A percentile compares a stretch with the other conserved stretches of the same genome.
phyloP scores from a whole-genome alignment of 1,140 invertebrate genomes.

The Lycorma delicatula region DNA sequence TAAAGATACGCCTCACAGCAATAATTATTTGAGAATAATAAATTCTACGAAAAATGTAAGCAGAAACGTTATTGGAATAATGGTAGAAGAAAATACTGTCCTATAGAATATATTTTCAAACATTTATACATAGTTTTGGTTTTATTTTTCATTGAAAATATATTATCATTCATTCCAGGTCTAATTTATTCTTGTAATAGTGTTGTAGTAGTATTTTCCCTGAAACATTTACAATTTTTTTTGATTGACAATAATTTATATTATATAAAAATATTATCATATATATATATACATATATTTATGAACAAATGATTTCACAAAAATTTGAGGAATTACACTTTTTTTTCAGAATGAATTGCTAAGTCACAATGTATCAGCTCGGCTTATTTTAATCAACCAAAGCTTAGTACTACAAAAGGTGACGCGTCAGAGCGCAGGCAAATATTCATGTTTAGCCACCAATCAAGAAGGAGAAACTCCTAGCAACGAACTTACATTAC shows the following conservation, averaged over 20 bases:
- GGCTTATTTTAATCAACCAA: conserved; percentile 55
- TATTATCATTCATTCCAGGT: too few species aligned
- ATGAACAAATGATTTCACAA: conserved; percentile 17
- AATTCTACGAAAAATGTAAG: too few species aligned
- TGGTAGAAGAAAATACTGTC: too few species aligned
- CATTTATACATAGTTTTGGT: too few species aligned
- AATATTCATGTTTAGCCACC: conserved; percentile 49
- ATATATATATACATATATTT: not conserved
- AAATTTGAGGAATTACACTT: conserved; percentile 3
- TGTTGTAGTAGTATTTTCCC: too few species aligned
- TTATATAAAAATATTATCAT: not conserved
- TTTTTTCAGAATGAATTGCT: conserved; percentile 44
- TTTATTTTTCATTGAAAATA: too few species aligned
- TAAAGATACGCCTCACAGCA: too few species aligned
- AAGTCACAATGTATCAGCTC: conserved; percentile 51
- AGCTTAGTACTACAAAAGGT: conserved; percentile 54
- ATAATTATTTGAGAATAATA: too few species aligned
- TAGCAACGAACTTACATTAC: conserved; percentile 47
- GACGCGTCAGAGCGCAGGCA: conserved; percentile 46
- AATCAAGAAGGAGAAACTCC: conserved; percentile 48
- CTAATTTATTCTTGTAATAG: too few species aligned
- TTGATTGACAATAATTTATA: not conserved
- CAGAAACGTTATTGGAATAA: too few species aligned
- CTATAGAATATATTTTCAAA: too few species aligned
- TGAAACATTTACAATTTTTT: conserved; percentile 8